Conservation (phyloP, 2,888 invertebrate species). For the Dryobota labecula region DNA sequence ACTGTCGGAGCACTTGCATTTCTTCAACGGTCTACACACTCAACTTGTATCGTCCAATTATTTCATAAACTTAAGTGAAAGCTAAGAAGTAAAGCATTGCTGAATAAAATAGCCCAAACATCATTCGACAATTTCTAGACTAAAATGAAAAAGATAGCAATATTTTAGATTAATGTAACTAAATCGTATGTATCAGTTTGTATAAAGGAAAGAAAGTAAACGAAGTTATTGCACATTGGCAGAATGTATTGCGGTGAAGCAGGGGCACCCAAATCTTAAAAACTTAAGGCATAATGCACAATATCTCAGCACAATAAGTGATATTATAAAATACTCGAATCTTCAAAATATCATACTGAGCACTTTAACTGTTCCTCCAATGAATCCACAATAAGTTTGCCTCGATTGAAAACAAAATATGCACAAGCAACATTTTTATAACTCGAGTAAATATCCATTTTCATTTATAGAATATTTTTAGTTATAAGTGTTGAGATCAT, state of each 20-base stretch:
- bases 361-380: slow-evolving; percentile 84
- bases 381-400: slow-evolving; percentile 84
- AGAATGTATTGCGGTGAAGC: slow-evolving; percentile 82
- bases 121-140: slow-evolving; percentile 88
- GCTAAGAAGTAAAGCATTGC: slow-evolving; percentile 59
- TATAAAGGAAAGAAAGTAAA: slow-evolving; percentile 86
- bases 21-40: slow-evolving; percentile 53
- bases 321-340: slow-evolving; percentile 79
- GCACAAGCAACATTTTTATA: slow-evolving; percentile 87
- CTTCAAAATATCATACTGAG: slow-evolving; percentile 80
- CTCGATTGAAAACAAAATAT: slow-evolving; percentile 85
- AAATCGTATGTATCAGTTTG: slow-evolving; percentile 89
- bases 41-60: slow-evolving; percentile 61
- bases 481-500: slow-evolving; percentile 93
- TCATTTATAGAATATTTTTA: slow-evolving; percentile 92
- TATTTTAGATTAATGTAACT: slow-evolving; percentile 90
- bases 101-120: slow-evolving; percentile 76
- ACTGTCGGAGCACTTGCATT: slow-evolving; percentile 56
- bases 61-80: slow-evolving; percentile 62
- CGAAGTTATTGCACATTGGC: slow-evolving; percentile 86
- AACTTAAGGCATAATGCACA: slow-evolving; percentile 85
- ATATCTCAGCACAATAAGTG: slow-evolving; percentile 88
- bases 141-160: slow-evolving; percentile 90
- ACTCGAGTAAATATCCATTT: slow-evolving; percentile 83
- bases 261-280: slow-evolving; percentile 84